Percentiles rank a stretch among this genome's conserved stretches.
These are phyloP conservation scores for Eunapius fragilis DNA, from an alignment of 37 sponge, comb jelly and placozoan genomes.

Conservation along the genomic window DNA sequence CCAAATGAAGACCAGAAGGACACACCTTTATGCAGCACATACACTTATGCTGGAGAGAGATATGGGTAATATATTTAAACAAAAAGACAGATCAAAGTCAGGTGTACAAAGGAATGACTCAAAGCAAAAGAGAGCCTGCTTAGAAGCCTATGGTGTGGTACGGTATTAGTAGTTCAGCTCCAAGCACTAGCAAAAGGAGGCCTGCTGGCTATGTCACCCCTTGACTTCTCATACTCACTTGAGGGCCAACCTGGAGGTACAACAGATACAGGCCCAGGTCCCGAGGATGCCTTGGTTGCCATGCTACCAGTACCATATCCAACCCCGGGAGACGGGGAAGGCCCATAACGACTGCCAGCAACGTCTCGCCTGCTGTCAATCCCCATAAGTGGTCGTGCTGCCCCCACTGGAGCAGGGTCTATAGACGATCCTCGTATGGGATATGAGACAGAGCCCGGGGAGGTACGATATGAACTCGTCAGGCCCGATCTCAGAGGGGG, in stretches of 20 bases:
- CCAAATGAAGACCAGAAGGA: not conserved
- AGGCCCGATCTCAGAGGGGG: not conserved
- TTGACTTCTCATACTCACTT: constrained; percentile 18
- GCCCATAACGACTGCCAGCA: not conserved
- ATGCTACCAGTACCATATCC: constrained; percentile 18
- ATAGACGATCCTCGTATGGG: not conserved
- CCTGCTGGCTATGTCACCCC: not conserved
- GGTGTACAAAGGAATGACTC: not conserved
- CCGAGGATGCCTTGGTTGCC: not conserved
- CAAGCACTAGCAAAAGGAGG: constrained; percentile 39
- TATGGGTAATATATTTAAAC: not conserved
- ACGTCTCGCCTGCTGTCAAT: not conserved
- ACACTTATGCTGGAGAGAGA: not conserved
- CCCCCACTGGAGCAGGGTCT: not conserved
- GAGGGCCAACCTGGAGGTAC: constrained; percentile 48
- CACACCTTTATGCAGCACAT: not conserved
- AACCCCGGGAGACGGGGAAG: not conserved
- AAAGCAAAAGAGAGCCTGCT: not conserved
- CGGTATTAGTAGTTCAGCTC: constrained; percentile 14
- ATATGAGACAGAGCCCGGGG: not conserved
- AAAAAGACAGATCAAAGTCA: not conserved
- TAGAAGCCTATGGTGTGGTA: not conserved
- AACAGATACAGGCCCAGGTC: constrained; percentile 1
- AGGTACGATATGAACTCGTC: not conserved
- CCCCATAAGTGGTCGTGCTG: not conserved